Percentiles rank a stretch among this genome's conserved stretches.
phyloP scores from a whole-genome alignment of 2,888 invertebrate species.

The Agonopterix alstromeriana region DNA sequence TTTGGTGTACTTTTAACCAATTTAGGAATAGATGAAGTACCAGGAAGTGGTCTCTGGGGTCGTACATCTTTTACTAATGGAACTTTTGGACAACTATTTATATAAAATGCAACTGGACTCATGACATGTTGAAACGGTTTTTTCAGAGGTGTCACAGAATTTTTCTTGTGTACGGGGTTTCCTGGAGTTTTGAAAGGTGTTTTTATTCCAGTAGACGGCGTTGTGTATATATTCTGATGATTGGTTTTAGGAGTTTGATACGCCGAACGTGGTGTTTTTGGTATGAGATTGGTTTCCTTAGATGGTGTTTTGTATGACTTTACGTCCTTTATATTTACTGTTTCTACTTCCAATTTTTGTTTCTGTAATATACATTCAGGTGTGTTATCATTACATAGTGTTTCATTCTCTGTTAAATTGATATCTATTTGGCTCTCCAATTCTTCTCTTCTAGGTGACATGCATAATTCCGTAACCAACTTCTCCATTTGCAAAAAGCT shows the following conservation, averaged over 20 bases:
- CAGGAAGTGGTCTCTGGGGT: constrained; percentile 43
- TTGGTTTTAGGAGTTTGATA: too few species aligned
- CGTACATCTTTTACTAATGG: constrained; percentile 45
- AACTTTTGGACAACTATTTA: constrained; percentile 45
- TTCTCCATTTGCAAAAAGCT: background rate
- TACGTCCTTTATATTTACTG: too few species aligned
- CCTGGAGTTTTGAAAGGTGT: constrained; percentile 39
- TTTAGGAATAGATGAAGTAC: constrained; percentile 43
- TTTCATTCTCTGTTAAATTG: too few species aligned
- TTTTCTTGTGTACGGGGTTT: constrained; percentile 27
- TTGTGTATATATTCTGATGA: background rate
- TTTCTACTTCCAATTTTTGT: too few species aligned
- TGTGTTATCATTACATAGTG: too few species aligned
- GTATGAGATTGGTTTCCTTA: too few species aligned
- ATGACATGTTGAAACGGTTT: constrained; percentile 41
- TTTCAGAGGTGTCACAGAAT: constrained; percentile 24
- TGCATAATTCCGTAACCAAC: background rate
- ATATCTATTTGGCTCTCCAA: too few species aligned
- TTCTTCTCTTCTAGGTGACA: background rate
- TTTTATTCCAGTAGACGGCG: background rate
- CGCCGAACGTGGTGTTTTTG: too few species aligned
- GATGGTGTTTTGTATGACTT: too few species aligned
- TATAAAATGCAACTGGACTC: constrained; percentile 59
- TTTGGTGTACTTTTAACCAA: constrained; percentile 21
- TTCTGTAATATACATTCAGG: too few species aligned